These are phyloP conservation scores for Apodemus agrarius DNA, from an alignment of 2,797 vertebrate genomes.

Conservation along the genomic window DNA sequence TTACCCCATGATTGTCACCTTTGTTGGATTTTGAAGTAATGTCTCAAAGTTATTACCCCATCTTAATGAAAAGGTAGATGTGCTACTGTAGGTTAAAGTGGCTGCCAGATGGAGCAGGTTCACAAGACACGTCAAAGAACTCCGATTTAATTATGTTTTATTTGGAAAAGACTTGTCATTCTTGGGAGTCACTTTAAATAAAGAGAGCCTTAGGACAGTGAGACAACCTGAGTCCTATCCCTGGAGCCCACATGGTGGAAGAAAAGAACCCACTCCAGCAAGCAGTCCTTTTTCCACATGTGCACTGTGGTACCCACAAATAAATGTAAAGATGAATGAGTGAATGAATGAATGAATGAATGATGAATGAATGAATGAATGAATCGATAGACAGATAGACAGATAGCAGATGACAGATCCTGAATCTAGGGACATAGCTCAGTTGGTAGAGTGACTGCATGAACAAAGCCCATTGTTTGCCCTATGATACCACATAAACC, in stretches of 20 bases:
- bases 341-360: no score
- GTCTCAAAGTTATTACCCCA: background rate
- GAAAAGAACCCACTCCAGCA: background rate
- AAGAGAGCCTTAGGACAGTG: background rate
- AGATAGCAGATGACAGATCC: background rate
- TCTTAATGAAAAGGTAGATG: background rate
- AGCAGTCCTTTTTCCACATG: background rate
- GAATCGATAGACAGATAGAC: fast-evolving
- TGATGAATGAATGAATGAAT: no score
- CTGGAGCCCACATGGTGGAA: background rate
- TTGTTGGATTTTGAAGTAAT: background rate
- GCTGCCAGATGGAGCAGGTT: background rate
- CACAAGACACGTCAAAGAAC: background rate
- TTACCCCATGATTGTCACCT: background rate
- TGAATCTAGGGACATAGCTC: background rate
- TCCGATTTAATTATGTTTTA: background rate
- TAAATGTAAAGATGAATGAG: background rate
- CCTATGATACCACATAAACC: background rate
- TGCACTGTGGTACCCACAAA: background rate
- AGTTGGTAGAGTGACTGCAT: background rate
- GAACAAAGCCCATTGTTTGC: background rate
- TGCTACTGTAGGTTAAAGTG: background rate
- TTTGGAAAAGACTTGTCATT: background rate
- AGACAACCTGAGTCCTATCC: background rate
- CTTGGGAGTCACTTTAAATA: background rate